These are phyloP conservation scores for Microtus ochrogaster DNA, from an alignment of 2,113 vertebrate species.

Conservation along the genomic window DNA sequence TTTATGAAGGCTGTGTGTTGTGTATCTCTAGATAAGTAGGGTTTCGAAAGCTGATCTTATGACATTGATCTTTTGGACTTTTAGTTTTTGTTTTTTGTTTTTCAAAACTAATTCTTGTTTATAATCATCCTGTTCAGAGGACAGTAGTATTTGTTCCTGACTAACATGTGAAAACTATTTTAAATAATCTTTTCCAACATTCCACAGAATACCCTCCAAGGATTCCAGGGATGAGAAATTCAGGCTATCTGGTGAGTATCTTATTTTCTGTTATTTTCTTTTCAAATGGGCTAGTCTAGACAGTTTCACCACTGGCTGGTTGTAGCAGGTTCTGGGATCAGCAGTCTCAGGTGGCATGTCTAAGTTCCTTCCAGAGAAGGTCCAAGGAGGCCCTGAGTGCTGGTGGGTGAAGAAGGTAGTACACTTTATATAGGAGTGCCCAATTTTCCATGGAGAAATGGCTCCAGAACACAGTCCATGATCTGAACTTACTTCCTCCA, in stretches of 20 bases:
- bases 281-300: constrained; percentile 8
- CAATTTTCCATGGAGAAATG: constrained; percentile 34
- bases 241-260: constrained; percentile 39
- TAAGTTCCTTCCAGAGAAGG: neutral
- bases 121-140: constrained; percentile 58
- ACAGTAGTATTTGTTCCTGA: constrained; percentile 58
- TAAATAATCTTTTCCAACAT: constrained; percentile 74
- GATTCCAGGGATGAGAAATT: constrained; percentile 57
- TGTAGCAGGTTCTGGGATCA: constrained; percentile 9
- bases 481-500: neutral
- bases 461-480: constrained; percentile 41
- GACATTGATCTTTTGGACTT: neutral
- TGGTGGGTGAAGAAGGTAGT: neutral
- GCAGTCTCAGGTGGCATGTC: fast-evolving
- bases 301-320: neutral
- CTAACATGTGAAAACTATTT: constrained; percentile 71
- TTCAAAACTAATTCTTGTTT: constrained; percentile 54
- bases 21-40: neutral
- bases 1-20: constrained; percentile 47
- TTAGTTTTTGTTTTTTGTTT: neutral
- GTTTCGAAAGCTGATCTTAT: neutral
- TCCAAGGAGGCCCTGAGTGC: neutral
- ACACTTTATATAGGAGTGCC: neutral
- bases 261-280: constrained; percentile 57
- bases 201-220: constrained; percentile 59